Evolutionary conservation across 1,140 invertebrate genomes (phyloP).

Genomic region (Bathynomus jamesi): DNA sequence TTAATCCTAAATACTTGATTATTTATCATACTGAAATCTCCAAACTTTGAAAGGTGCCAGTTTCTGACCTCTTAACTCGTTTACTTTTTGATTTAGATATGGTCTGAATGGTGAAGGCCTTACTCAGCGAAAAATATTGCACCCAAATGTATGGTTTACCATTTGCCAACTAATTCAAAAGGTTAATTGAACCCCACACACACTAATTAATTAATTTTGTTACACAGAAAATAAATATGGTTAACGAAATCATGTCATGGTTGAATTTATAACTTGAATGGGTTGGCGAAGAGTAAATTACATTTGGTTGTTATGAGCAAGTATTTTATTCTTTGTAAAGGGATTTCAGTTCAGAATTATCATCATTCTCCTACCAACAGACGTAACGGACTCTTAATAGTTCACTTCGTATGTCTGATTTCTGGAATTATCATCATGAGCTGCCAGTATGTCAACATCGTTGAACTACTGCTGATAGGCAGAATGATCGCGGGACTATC

Average conservation of each 20-base stretch:
- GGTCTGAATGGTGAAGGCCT: too few species aligned
- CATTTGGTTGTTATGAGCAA: background rate
- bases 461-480: background rate
- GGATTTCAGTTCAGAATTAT: background rate
- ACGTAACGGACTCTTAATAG: background rate
- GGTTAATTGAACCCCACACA: background rate
- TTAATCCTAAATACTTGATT: too few species aligned
- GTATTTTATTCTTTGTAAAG: background rate
- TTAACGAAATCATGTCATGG: too few species aligned
- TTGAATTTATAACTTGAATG: too few species aligned
- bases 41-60: too few species aligned
- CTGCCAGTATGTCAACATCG: background rate
- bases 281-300: background rate
- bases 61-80: too few species aligned
- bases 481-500: background rate
- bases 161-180: too few species aligned
- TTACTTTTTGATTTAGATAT: too few species aligned
- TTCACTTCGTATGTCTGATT: background rate
- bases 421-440: background rate
- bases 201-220: background rate
- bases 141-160: too few species aligned
- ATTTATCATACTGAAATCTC: too few species aligned
- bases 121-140: too few species aligned
- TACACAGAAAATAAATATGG: background rate
- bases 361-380: background rate